Evolutionary conservation across 1,140 invertebrate genomes (phyloP).

Genomic region (Tetragnatha versicolor): DNA sequence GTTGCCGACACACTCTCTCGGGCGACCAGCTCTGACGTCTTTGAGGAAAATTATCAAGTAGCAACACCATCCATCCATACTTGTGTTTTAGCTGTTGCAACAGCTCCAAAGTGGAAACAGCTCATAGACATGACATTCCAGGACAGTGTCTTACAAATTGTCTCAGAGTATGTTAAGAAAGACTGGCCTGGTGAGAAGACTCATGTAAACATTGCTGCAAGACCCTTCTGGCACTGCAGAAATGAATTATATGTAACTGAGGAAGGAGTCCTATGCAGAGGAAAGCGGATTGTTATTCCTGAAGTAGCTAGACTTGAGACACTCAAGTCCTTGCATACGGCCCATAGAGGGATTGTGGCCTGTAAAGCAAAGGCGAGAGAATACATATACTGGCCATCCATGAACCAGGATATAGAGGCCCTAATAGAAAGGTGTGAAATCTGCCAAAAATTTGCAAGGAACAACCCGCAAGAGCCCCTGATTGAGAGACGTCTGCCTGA

Average conservation of each 20-base stretch:
- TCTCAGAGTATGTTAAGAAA: background rate
- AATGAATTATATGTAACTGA: constrained; percentile 4
- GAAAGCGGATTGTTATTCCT: constrained; percentile 9
- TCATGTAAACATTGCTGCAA: background rate
- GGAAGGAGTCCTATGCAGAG: background rate
- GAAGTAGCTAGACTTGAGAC: background rate
- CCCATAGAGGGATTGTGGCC: constrained; percentile 15
- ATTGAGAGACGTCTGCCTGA: background rate
- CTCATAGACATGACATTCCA: background rate
- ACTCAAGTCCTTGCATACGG: background rate
- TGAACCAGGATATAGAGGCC: constrained; percentile 16
- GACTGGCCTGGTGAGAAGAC: constrained; percentile 4
- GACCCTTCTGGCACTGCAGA: constrained; percentile 20
- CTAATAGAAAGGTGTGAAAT: constrained; percentile 10
- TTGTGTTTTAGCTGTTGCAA: background rate
- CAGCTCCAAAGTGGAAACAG: background rate
- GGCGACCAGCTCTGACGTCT: background rate
- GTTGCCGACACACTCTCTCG: constrained; percentile 25
- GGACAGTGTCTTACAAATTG: background rate
- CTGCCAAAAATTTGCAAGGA: constrained; percentile 8
- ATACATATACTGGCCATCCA: background rate
- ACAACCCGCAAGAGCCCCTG: constrained; percentile 10
- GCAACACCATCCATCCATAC: background rate
- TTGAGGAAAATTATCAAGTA: background rate
- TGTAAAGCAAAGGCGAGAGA: constrained; percentile 32